Conservation (phyloP, 2,113 vertebrate species). For the Dendrocopos noguchii region DNA sequence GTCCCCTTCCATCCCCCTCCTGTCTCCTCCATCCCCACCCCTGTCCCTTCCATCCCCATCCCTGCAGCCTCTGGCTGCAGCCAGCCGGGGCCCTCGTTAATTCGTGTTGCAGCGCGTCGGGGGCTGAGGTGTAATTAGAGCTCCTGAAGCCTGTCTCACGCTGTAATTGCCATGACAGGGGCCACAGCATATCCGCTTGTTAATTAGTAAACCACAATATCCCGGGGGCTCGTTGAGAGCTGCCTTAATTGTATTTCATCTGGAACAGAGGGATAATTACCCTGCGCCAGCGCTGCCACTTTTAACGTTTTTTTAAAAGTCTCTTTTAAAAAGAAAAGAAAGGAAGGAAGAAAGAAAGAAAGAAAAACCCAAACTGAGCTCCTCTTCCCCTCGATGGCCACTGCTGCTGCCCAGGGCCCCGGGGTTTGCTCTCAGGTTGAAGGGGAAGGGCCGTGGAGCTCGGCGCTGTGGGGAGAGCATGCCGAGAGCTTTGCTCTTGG, state of each 20-base stretch:
- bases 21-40: not conserved
- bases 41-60: not conserved
- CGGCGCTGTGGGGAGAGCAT: rapidly evolving
- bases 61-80: not conserved
- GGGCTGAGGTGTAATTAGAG: conserved; percentile 67
- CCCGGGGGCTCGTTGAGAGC: conserved; percentile 73
- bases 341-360: not conserved
- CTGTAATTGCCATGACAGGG: conserved; percentile 79
- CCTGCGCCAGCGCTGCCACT: conserved; percentile 68
- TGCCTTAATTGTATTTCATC: conserved; percentile 82
- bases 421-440: not conserved
- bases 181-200: conserved; percentile 80
- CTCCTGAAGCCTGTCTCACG: conserved; percentile 72
- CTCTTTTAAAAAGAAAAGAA: conserved; percentile 22
- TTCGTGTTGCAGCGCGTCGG: conserved; percentile 63
- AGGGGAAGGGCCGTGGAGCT: not conserved
- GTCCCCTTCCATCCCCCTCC: too few species aligned
- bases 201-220: conserved; percentile 85
- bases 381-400: not conserved
- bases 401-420: not conserved
- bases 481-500: not conserved
- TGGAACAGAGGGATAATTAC: conserved; percentile 80
- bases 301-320: conserved; percentile 29
- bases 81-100: conserved; percentile 57
- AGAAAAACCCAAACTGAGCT: not conserved